phyloP scores from a whole-genome alignment of 2,113 vertebrate species.

The Capra hircus region DNA sequence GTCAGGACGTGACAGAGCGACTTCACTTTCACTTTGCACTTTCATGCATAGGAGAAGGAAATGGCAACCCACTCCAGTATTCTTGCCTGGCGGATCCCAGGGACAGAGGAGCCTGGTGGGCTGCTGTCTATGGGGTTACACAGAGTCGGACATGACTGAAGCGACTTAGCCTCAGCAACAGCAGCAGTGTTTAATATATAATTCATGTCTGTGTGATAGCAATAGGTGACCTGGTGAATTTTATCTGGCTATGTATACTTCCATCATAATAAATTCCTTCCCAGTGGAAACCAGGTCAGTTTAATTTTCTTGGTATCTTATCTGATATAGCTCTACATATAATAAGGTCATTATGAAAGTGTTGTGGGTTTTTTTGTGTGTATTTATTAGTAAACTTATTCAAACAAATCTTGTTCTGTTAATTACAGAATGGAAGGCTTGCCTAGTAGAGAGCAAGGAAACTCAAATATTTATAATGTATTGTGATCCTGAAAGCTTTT shows the following conservation, averaged over 20 bases:
- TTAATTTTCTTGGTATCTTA: conserved; percentile 9
- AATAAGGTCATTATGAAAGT: conserved; percentile 1
- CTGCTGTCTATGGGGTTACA: neutral
- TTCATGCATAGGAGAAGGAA: neutral
- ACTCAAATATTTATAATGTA: neutral
- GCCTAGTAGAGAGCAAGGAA: neutral
- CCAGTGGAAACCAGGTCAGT: neutral
- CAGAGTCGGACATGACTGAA: neutral
- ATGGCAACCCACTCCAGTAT: neutral
- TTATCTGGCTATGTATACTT: neutral
- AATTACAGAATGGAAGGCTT: neutral
- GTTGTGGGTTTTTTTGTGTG: neutral
- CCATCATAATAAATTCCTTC: neutral
- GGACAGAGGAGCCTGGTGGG: neutral
- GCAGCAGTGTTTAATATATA: neutral
- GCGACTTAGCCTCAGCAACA: neutral
- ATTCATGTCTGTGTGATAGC: conserved; percentile 5
- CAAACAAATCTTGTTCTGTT: neutral
- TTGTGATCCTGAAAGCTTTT: neutral
- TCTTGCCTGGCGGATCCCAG: neutral
- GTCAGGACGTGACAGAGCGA: neutral
- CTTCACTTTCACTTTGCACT: neutral
- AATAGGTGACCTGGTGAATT: neutral
- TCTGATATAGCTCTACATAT: neutral
- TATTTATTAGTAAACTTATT: conserved; percentile 17